These are phyloP conservation scores for Platorchestia sp. DNA, from an alignment of 1,140 invertebrate species.

Conservation along the genomic window DNA sequence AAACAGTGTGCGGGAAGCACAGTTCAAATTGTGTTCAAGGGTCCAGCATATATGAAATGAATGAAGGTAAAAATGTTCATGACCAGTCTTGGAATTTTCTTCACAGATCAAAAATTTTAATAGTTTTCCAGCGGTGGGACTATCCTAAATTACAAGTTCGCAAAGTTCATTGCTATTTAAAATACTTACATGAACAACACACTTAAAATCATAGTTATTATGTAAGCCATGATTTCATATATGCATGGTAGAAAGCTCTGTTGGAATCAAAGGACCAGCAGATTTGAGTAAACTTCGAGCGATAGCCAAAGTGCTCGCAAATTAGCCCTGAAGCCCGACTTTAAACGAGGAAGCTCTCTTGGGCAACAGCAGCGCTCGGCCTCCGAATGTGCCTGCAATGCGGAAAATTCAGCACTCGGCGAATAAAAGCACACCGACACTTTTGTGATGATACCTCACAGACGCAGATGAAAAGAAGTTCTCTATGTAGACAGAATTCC, in stretches of 20 bases:
- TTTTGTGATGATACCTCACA: slow-evolving; percentile 8
- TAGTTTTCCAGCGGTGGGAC: not conserved
- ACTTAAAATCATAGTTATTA: not conserved
- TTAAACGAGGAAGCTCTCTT: not conserved
- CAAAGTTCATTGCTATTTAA: not conserved
- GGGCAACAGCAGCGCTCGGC: not conserved
- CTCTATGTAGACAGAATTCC: not conserved
- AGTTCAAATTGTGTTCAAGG: no score
- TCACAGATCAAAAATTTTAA: not conserved
- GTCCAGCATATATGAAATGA: no score
- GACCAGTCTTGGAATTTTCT: not conserved
- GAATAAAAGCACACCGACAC: not conserved
- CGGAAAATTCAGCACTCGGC: not conserved
- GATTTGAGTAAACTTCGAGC: not conserved
- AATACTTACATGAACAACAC: not conserved
- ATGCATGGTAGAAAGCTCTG: not conserved
- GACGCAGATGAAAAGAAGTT: not conserved
- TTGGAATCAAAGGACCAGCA: not conserved
- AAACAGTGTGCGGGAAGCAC: no score
- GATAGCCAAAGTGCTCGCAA: not conserved
- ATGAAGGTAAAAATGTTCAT: no score
- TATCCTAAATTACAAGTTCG: not conserved
- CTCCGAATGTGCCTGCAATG: not conserved
- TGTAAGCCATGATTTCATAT: not conserved
- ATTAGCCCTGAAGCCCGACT: not conserved